Conservation (phyloP, 2,888 invertebrate genomes). For the Ochropacha duplaris region DNA sequence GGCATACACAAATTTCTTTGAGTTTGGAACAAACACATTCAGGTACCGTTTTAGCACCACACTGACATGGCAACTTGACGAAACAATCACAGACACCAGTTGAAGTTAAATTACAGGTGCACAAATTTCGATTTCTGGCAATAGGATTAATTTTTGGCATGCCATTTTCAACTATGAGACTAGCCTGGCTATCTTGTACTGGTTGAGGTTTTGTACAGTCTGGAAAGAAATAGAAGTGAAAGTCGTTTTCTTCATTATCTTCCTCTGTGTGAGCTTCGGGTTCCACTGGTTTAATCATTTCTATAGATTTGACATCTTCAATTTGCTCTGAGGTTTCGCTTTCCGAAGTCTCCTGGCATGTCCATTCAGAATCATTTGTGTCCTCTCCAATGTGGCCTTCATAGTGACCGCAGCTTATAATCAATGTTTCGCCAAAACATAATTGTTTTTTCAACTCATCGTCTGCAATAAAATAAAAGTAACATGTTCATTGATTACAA, state of each 20-base stretch:
- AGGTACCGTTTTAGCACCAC: constrained; percentile 53
- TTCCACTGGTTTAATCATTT: constrained; percentile 41
- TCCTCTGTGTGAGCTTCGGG: constrained; percentile 22
- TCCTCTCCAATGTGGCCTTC: constrained; percentile 54
- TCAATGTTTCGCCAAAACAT: constrained; percentile 80
- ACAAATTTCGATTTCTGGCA: constrained; percentile 33
- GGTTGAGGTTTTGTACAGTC: constrained; percentile 57
- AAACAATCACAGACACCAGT: constrained; percentile 59
- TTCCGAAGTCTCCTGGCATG: constrained; percentile 50
- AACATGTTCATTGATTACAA: background rate
- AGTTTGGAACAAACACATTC: constrained; percentile 58
- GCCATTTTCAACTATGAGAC: constrained; percentile 61
- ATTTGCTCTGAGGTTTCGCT: constrained; percentile 40
- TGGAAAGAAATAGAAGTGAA: constrained; percentile 74
- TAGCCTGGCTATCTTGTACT: constrained; percentile 51
- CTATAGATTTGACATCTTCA: constrained; percentile 33
- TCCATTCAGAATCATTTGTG: constrained; percentile 71
- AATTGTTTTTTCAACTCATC: constrained; percentile 71
- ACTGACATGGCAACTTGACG: constrained; percentile 58
- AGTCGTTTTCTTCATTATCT: constrained; percentile 57
- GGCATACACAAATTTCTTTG: constrained; percentile 61
- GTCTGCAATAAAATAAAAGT: constrained; percentile 52
- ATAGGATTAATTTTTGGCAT: constrained; percentile 61
- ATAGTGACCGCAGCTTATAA: constrained; percentile 78
- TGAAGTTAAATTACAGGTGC: constrained; percentile 53